Evolutionary conservation across 2,888 invertebrate genomes (phyloP), one percentile per base, ranked within the genome.

Genomic region (Rhogogaster chlorosoma): DNA sequence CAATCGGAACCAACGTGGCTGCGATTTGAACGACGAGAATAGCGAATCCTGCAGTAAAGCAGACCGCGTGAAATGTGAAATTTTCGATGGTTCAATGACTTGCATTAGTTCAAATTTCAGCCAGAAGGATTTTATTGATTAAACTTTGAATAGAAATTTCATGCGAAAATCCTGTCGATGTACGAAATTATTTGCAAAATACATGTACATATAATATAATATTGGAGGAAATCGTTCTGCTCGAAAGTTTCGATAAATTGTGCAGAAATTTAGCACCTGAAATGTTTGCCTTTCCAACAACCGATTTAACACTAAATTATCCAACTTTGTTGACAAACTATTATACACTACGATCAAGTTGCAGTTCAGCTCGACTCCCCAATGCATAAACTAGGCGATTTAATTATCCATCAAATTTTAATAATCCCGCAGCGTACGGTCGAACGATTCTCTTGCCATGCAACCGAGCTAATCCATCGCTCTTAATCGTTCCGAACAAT

Each of bases 401-500:
- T 67, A 32, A 67, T 67, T 67, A 67, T 12, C 32, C 67, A 32
- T 18, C 32, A 67, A 32, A 32, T 67, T 67, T 18, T 67, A 67
- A 67, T 32, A 32, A 67, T 67, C 32, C 32, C 32, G 6, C 5
- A 32, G 18, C 32, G 29, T 18, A 67, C 32, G 67, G 61, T 61
- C 32, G 67, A 61, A 61, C 70, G 38, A 42, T 73, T 73, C 26
- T 22, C 42, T 42, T 22, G 15, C 9, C 15, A 77, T 49, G 49
- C 32, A 53, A 32, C 32, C 49, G 32, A 53, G n/a, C 77, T 73
- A 42, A 73, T 73, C 38, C 42, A 22, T 42, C 22, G n/a, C 38
- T 10, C 42, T 42, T 73, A 77, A 77, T 53, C 49, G 49, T 38
- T 29, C 18, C 77, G 29, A 77, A 53, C 77, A 49, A 53, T 77